Evolutionary conservation across 2,888 invertebrate species (phyloP), one percentile per base, ranked within the genome.

Genomic region (Drosophila setosimentum): DNA sequence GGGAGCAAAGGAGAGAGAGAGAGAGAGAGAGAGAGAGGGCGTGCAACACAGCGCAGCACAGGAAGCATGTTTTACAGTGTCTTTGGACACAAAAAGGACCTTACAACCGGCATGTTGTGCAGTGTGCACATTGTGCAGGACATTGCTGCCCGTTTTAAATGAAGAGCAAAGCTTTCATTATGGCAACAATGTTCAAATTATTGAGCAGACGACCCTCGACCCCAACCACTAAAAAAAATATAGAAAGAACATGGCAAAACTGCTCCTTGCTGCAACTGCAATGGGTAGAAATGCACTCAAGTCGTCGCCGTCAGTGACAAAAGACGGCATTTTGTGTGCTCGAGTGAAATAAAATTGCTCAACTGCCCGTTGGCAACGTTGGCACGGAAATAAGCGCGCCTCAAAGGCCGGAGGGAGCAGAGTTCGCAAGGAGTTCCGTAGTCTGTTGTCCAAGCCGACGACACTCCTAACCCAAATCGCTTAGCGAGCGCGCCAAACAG

Each of bases 101-200:
- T 69, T 73, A 72, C 71, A 48, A 50, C 45, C 67, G 58, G 60
- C 50, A 35, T 33, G 61, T 30, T 35, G 54, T 67, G 72, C 68
- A 59, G 57, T 51, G 73, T 51, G 73, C 57, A 67, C 78, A 75
- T 76, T 77, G 73, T 80, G 76, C 72, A 80, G 78, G 81, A 72
- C 68, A 49, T 68, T 64, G 73, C 55, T 66, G 63, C 45, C 75
- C 49, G 27, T 35, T 75, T 86, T 91, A 91, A 91, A 87, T 90
- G 90, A 89, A 87, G 91, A 91, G 92, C 87, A 92, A 90, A 90
- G 90, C 92, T 91, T 92, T 91, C 92, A 91, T 92, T 91, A 91
- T 83, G 85, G 85, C 81, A 89, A 91, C 92, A 91, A 92, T 90
- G 91, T 91, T 90, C 79, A 90, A 91, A 91, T 91, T 91, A 92